Percentiles rank a stretch among this genome's conserved stretches.
Conservation (phyloP, 2,113 vertebrate genomes). For the Apus apus region DNA sequence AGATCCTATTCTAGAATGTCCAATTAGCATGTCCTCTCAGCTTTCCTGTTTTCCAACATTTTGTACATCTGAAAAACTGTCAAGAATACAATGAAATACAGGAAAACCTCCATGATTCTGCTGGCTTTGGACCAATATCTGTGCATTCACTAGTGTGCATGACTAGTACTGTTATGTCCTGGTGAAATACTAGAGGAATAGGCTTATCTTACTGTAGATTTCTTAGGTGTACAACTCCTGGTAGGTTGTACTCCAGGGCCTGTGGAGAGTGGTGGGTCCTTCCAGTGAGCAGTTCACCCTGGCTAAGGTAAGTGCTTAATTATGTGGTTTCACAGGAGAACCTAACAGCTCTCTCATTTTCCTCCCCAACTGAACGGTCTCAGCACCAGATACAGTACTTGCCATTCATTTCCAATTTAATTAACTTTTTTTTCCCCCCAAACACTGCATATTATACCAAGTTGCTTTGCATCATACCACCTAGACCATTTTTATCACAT, state of each 20-base stretch:
- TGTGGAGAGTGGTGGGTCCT: not conserved
- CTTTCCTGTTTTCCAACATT: not conserved
- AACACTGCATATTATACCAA: not conserved
- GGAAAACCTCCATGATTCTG: fast-evolving
- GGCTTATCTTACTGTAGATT: not conserved
- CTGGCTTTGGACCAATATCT: not conserved
- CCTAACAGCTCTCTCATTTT: not conserved
- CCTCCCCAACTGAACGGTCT: not conserved
- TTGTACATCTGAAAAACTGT: not conserved
- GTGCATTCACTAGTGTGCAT: fast-evolving
- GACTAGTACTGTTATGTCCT: not conserved
- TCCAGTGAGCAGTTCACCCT: not conserved
- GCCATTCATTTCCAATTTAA: not conserved
- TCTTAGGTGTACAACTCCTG: not conserved
- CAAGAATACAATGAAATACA: not conserved
- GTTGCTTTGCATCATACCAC: not conserved
- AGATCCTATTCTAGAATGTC: not conserved
- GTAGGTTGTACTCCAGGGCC: not conserved
- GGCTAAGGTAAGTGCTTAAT: not conserved
- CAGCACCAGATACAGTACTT: not conserved
- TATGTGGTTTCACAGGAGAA: not conserved
- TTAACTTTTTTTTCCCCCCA: fast-evolving
- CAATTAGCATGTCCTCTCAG: not conserved
- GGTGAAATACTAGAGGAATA: not conserved
- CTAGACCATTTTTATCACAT: not conserved